These are phyloP conservation scores for Pleuronectes platessa DNA, from an alignment of 2,113 vertebrate genomes.

Conservation along the genomic window DNA sequence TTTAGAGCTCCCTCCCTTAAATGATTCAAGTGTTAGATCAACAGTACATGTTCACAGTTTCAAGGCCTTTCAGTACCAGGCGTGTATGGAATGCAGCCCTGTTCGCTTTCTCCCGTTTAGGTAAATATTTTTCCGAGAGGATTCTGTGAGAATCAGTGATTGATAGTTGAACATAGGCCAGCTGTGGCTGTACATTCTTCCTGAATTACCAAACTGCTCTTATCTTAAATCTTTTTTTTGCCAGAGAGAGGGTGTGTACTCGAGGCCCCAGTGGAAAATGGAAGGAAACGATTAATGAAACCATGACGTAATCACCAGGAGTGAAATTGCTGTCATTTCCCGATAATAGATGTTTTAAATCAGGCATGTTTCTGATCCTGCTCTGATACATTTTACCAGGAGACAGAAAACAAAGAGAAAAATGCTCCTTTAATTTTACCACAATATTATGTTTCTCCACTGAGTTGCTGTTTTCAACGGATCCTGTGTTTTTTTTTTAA, in stretches of 20 bases:
- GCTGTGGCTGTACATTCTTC: conserved; percentile 72
- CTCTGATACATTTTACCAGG: conserved; percentile 56
- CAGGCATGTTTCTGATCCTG: conserved; percentile 52
- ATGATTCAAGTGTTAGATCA: conserved; percentile 11
- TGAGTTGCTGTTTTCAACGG: conserved; percentile 11
- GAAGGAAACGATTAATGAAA: conserved; percentile 79
- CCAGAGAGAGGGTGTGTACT: conserved; percentile 55
- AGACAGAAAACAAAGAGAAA: conserved; percentile 33
- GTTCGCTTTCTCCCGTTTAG: conserved; percentile 17
- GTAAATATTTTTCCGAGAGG: conserved; percentile 68
- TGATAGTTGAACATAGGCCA: conserved; percentile 65
- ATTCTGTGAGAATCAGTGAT: conserved; percentile 44
- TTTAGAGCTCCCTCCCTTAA: conserved; percentile 5
- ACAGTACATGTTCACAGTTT: conserved; percentile 28
- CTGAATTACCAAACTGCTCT: conserved; percentile 69
- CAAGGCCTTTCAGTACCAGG: conserved; percentile 6
- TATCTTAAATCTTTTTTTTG: conserved; percentile 70
- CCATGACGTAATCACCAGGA: conserved; percentile 69
- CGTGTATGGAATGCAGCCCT: conserved; percentile 22
- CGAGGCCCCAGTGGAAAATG: conserved; percentile 48
- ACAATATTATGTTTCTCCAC: conserved; percentile 26
- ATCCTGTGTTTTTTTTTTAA: background rate
- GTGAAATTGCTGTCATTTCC: conserved; percentile 67
- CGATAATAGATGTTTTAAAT: conserved; percentile 65
- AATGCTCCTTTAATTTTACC: conserved; percentile 21